Base-by-base conservation (phyloP, 2,888 invertebrate genomes). In the Cryptocephalus primarius region DNA sequence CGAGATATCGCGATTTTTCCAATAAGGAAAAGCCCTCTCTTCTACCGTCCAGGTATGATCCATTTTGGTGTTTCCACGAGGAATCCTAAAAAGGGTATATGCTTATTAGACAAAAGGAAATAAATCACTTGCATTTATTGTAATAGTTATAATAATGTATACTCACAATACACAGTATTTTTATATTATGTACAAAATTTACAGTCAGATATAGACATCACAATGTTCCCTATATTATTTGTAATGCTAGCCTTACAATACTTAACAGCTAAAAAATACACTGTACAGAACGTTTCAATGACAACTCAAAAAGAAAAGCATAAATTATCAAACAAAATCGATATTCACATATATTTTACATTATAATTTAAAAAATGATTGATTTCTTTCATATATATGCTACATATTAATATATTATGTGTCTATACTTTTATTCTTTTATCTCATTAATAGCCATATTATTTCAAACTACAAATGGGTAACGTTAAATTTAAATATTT, bases 111-210 rank as follows among this genome's bases (percentile, higher is more conserved):
- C 31, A 36, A 32, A 44, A 41, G 43, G 39, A 47, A 47, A 47
- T 12, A 39, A 32, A 44, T 22, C 33, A 36, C 36, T 12, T 36
- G 6, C n/a, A 36, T 60, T 65, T 66, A 65, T 67, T 64, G 68
- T 70, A 70, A 70, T 71, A 69, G 67, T 67, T 70, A 68, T 70
- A 69, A 70, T 70, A 70, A 70, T 70, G 68, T 69, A 67, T 70
- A 68, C 65, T 71, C 70, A 71, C 71, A 71, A 70, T 71, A 71
- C 70, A 71, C 70, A 70, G 66, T 70, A 69, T 69, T 68, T 68
- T 66, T 62, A 62, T 61, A 60, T 36, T 72, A 72, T 72, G 70
- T 72, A 72, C 71, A 72, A 72, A 71, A 72, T 72, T 70, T 72
- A 72, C 71, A 72, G 63, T 64, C 68, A 57, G 69, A 70, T 70